phyloP scores from a whole-genome alignment of 2,888 invertebrate species.

The Pseudococcus jackbeardsleyi region DNA sequence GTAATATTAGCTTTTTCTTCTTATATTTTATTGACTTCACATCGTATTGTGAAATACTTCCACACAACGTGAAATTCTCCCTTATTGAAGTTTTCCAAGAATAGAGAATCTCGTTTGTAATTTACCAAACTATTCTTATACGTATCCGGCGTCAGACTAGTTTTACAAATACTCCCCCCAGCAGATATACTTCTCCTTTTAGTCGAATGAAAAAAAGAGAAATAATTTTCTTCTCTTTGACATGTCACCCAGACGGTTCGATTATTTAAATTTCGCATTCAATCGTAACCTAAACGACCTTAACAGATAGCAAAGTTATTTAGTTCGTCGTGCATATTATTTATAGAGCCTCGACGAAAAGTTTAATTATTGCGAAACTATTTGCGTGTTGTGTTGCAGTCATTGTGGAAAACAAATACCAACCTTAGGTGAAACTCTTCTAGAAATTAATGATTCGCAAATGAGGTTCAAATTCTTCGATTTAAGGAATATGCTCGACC shows the following conservation, averaged over 20 bases:
- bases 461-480: too few relatives aligned
- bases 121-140: constrained; percentile 35
- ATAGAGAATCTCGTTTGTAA: constrained; percentile 42
- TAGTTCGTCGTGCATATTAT: constrained; percentile 9
- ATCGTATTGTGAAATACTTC: not conserved
- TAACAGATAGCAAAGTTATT: constrained; percentile 16
- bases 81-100: constrained; percentile 21
- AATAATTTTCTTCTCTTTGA: constrained; percentile 28
- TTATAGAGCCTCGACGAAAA: not conserved
- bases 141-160: constrained; percentile 21
- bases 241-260: not conserved
- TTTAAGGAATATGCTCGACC: too few relatives aligned
- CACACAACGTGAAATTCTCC: not conserved
- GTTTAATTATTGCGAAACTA: constrained; percentile 13
- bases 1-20: constrained; percentile 27
- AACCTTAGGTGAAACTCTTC: not conserved
- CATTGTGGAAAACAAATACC: not conserved
- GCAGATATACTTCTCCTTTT: not conserved
- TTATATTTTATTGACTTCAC: not conserved
- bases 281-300: not conserved
- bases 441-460: not conserved
- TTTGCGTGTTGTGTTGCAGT: not conserved
- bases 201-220: not conserved
- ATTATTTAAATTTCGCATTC: constrained; percentile 30
- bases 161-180: not conserved